Evolutionary conservation across 2,888 invertebrate genomes (phyloP).

Genomic region (Cantharis rustica): DNA sequence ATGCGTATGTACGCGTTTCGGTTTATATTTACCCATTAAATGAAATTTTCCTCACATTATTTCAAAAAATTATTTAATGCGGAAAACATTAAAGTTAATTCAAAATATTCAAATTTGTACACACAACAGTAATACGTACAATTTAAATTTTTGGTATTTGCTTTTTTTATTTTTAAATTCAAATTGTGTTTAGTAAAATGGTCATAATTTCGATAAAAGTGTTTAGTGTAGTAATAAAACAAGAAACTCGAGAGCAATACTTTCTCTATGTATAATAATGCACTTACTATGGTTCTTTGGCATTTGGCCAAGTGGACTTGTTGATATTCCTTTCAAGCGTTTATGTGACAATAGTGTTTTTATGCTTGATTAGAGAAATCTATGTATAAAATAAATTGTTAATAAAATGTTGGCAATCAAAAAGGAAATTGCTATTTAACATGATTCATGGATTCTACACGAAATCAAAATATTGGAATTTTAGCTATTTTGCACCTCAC

Average conservation of each 20-base stretch:
- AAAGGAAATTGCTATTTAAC: not conserved
- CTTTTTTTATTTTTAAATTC: not conserved
- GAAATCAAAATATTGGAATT: not conserved
- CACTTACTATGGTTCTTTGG: slow-evolving; percentile 20
- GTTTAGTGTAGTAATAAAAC: not conserved
- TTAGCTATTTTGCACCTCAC: not conserved
- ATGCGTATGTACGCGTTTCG: not conserved
- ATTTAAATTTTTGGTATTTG: not conserved
- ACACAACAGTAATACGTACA: not conserved
- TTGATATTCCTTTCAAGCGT: slow-evolving; percentile 13
- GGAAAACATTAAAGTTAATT: not conserved
- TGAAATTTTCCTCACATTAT: not conserved
- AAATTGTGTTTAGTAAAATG: not conserved
- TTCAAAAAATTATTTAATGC: not conserved
- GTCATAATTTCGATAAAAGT: not conserved
- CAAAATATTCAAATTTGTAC: not conserved
- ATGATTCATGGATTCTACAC: not conserved
- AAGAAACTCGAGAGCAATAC: not conserved
- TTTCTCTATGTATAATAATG: slow-evolving; percentile 10
- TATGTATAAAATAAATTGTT: not conserved
- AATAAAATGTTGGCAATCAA: not conserved
- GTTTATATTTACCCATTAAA: not conserved
- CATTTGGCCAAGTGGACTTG: slow-evolving; percentile 19
- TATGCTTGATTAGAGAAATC: not conserved
- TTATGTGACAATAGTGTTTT: not conserved